Base-by-base conservation (phyloP, 1,140 invertebrate genomes). In the Tribolium castaneum region DNA sequence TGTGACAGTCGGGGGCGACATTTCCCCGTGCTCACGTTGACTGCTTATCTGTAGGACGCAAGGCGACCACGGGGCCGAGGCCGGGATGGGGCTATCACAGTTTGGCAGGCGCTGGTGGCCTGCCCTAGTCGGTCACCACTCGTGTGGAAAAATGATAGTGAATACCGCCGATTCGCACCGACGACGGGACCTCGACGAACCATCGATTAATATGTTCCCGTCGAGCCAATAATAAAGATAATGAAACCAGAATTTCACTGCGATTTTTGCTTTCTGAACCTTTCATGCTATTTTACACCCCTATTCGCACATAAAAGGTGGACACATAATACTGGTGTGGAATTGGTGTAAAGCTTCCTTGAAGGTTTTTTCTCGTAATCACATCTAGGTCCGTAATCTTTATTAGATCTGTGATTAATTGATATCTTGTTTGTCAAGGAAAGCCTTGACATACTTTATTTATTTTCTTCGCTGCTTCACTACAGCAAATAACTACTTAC, bases 111-210 rank as follows among this genome's bases (percentile, higher is more conserved):
- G 74, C n/a, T 62, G 59, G 45, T 76, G 74, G 52, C 54, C 35
- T 56, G 45, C 74, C 51, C 76, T 72, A 73, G 70, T 77, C 62
- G 78, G 39, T 75, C 75, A 81, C 75, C 78, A 80, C 22, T 77
- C 80, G 80, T 81, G 80, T 77, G 80, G 80, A 81, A 81, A 81
- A 81, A 81, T 79, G 80, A 81, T 81, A 81, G 77, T 52, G 71
- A 34, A 25, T 66, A 12, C 59, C 59, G 59, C 59, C 59, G 59
- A 66, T 66, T 66, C 59, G 59, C 59, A 66, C 59, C 59, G 59
- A 66, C 59, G 59, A 66, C 59, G 59, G 59, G 59, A 66, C 59
- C 59, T 30, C 59, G 30, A 66, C 22, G 19, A 30, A 62, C 56
- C 56, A 30, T 30, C 25, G 25, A 54, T 54, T 19, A 59, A 59